Evolutionary conservation across 2,797 vertebrate genomes (phyloP).

Genomic region (Poecilia wingei): DNA sequence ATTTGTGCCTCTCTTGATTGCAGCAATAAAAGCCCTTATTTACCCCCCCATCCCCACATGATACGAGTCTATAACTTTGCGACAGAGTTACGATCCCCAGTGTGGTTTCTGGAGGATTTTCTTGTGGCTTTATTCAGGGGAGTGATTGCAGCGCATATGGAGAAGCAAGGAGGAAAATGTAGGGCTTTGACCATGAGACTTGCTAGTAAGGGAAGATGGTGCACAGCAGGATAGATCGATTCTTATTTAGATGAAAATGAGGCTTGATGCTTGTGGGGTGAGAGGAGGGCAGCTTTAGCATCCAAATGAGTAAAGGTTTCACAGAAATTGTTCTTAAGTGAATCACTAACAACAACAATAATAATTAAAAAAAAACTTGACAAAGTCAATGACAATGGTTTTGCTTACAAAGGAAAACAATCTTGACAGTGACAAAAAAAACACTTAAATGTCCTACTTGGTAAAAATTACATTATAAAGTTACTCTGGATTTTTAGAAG

Average conservation of each 20-base stretch:
- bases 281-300: slow-evolving; percentile 81
- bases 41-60: background rate
- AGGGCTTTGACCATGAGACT: slow-evolving; percentile 80
- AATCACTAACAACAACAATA: slow-evolving; percentile 49
- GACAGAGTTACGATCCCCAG: slow-evolving; percentile 33
- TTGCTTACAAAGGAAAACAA: slow-evolving; percentile 43
- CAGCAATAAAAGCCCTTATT: slow-evolving; percentile 4
- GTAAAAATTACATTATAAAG: slow-evolving; percentile 29
- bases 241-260: slow-evolving; percentile 91
- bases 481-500: background rate
- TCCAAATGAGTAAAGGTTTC: slow-evolving; percentile 78
- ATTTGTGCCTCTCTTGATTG: slow-evolving; percentile 36
- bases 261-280: slow-evolving; percentile 82
- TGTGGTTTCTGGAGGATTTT: slow-evolving; percentile 36
- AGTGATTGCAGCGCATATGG: slow-evolving; percentile 60
- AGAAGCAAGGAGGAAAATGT: slow-evolving; percentile 72
- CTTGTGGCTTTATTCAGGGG: slow-evolving; percentile 49
- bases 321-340: slow-evolving; percentile 66
- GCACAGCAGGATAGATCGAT: slow-evolving; percentile 84
- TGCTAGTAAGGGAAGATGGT: slow-evolving; percentile 79
- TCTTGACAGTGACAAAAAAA: slow-evolving; percentile 37
- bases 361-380: slow-evolving; percentile 49
- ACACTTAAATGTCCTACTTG: slow-evolving; percentile 21
- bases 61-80: slow-evolving; percentile 22
- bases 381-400: slow-evolving; percentile 50